Base-by-base conservation (phyloP, 2,888 invertebrate species). In the Ceriagrion tenellum region DNA sequence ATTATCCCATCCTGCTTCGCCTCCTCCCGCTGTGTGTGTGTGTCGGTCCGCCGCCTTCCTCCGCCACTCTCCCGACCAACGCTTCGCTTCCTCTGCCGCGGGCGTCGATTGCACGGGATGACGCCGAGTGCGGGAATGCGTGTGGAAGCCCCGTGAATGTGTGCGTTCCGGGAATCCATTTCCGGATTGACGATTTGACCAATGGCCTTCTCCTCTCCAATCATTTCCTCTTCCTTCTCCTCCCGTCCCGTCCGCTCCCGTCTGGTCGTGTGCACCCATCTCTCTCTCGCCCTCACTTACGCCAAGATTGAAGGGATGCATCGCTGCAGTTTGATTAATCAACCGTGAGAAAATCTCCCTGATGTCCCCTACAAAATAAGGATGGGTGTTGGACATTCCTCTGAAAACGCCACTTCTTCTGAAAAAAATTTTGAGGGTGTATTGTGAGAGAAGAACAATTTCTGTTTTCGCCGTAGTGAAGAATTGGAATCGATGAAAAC, bases 161-260 rank as follows among this genome's bases (percentile, higher is more conserved):
- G 59, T 93, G 55, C 20, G 89, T 89, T 55, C 47, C 47, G 69
- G 93, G 93, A 93, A 69, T 93, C 69, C 59, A 35, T 93, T 93
- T 93, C 93, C 93, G 93, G 93, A 93, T 93, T 63, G 59, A 69
- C 74, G 69, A 63, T 69, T 74, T 93, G 93, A 93, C 93, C 93
- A 93, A 69, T 93, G 93, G 69, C 91, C 63, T 35, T 63, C 91
- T 69, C 63, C 55, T 26, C 89, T 35, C 88, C 88, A 23, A 16
- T n/a, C 89, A 12, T 35, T 55, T 26, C 55, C 47, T 47, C 55
- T 20, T 26, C 55, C 55, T 20, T n/a, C 55, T 40, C 20, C 47
- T 88, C 6, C 47, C 56, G 30, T 56, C 47, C 47, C 89, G 12
- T 4, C 90, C 40, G 1, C 40, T 26, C 81, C 81, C 0, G 10